These are phyloP conservation scores for Lasioglossum albipes DNA, from an alignment of 1,140 invertebrate species.

Conservation along the genomic window DNA sequence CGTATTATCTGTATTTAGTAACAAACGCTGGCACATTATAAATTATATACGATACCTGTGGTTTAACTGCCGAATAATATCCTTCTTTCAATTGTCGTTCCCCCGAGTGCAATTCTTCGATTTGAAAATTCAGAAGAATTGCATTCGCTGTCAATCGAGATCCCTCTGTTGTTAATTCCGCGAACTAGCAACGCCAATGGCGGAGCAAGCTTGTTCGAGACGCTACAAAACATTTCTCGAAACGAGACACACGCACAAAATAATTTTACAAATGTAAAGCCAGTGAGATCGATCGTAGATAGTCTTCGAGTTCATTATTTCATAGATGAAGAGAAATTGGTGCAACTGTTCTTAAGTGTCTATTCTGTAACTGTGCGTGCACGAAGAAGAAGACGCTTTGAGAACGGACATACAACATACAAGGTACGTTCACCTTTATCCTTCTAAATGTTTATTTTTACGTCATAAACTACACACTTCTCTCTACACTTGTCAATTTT, in stretches of 20 bases:
- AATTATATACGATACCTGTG: too few relatives aligned
- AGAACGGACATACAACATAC: slow-evolving; percentile 20
- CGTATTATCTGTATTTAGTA: too few relatives aligned
- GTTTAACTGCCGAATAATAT: too few relatives aligned
- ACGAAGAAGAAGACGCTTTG: slow-evolving; percentile 35
- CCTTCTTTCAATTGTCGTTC: neutral
- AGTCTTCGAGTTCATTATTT: neutral
- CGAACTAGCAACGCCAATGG: slow-evolving; percentile 26
- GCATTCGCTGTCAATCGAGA: neutral
- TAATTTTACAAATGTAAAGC: slow-evolving; percentile 4
- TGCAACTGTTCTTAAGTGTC: neutral
- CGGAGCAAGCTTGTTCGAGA: slow-evolving; percentile 10
- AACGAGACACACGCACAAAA: neutral
- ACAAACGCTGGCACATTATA: too few relatives aligned
- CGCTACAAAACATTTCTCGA: neutral
- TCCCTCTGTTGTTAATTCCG: neutral
- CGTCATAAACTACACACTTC: neutral
- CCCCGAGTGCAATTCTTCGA: neutral
- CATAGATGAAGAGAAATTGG: neutral
- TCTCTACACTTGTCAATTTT: neutral
- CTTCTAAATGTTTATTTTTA: slow-evolving; percentile 39
- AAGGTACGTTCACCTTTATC: slow-evolving; percentile 41
- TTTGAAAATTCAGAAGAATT: neutral
- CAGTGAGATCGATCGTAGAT: slow-evolving; percentile 2
- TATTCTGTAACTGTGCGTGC: slow-evolving; percentile 6